These are phyloP conservation scores for Rhadina sibilatrix DNA, from an alignment of 2,113 vertebrate genomes.

Conservation along the genomic window DNA sequence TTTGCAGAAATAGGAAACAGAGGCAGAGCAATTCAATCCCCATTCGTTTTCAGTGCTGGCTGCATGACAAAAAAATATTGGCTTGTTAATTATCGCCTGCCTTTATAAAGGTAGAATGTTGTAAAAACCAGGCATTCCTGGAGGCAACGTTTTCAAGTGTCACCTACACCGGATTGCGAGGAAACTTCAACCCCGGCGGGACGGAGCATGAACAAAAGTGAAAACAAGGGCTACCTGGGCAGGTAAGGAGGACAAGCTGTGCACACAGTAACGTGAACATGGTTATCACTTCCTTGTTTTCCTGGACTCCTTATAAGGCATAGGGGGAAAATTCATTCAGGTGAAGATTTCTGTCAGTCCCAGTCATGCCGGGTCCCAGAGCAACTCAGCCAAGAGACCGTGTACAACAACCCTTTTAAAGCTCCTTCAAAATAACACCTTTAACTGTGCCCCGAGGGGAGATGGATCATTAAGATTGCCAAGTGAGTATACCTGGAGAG, in stretches of 20 bases:
- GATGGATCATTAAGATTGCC: background rate
- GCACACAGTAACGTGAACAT: conserved; percentile 67
- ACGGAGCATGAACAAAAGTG: conserved; percentile 61
- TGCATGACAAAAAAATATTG: conserved; percentile 73
- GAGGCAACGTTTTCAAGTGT: conserved; percentile 20
- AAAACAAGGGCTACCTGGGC: conserved; percentile 77
- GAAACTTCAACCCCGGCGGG: conserved; percentile 42
- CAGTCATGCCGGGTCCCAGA: conserved; percentile 62
- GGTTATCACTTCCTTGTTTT: conserved; percentile 89
- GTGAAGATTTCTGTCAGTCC: conserved; percentile 61
- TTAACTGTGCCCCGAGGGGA: background rate
- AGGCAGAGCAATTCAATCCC: conserved; percentile 90
- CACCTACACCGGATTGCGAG: conserved; percentile 48
- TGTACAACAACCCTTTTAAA: background rate
- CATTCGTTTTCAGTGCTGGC: conserved; percentile 90
- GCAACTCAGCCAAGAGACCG: background rate
- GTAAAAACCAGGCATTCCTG: conserved; percentile 41
- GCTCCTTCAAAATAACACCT: background rate
- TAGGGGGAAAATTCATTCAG: conserved; percentile 73
- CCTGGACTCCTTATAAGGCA: conserved; percentile 86
- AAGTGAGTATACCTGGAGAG: conserved; percentile 58
- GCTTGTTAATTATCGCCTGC: conserved; percentile 64
- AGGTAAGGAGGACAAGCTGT: conserved; percentile 71
- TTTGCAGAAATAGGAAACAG: conserved; percentile 85
- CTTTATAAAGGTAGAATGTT: conserved; percentile 26